Percentiles rank a stretch among this genome's conserved stretches.
Evolutionary conservation across 2,113 vertebrate genomes (phyloP).

Genomic region (rat (Rattus norvegicus)): DNA sequence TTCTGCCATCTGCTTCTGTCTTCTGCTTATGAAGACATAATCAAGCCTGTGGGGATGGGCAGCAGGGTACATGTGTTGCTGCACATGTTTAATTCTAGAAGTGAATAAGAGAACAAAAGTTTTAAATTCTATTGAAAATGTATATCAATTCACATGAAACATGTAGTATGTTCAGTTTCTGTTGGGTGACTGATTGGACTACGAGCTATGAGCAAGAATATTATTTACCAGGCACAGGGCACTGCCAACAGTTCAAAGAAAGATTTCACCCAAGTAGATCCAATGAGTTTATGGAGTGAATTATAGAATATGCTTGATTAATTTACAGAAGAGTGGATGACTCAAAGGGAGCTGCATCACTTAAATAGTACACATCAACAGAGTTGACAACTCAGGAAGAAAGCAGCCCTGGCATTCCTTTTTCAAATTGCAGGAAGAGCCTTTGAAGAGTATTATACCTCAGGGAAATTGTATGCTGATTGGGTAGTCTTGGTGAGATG

Average conservation of each 20-base stretch:
- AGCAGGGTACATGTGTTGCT: neutral
- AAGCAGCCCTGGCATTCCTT: neutral
- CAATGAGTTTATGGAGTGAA: neutral
- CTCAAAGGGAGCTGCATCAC: neutral
- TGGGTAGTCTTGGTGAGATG: neutral
- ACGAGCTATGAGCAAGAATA: neutral
- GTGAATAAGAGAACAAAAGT: neutral
- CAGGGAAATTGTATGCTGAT: neutral
- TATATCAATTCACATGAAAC: neutral
- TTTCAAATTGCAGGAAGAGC: neutral
- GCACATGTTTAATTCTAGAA: neutral
- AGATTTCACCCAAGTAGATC: neutral
- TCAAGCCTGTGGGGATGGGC: neutral
- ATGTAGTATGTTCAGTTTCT: neutral
- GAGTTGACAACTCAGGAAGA: neutral
- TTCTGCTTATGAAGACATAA: slow-evolving; percentile 70
- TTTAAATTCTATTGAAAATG: neutral
- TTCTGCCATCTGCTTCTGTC: slow-evolving; percentile 74
- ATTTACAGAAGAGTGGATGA: neutral
- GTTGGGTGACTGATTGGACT: neutral
- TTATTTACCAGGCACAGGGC: neutral
- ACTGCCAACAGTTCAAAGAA: neutral
- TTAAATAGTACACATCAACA: neutral
- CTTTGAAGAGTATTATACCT: neutral
- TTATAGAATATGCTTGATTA: neutral